Base-by-base conservation (phyloP, 2,797 vertebrate species). In the Otus scops region DNA sequence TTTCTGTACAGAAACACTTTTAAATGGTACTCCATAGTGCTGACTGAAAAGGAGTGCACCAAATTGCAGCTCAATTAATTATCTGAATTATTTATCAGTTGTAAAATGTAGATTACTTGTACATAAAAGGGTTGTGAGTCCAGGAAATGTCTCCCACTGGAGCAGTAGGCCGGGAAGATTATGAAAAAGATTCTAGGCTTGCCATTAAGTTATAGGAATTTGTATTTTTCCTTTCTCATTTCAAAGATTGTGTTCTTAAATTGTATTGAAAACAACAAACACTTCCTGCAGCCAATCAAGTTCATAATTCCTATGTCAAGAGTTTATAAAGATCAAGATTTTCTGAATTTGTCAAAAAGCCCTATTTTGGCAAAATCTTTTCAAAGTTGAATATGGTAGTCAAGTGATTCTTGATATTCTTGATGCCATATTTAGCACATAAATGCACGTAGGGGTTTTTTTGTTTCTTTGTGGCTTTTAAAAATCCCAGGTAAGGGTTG, bases 1-100 rank as follows among this genome's bases (percentile, higher is more conserved):
- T 92, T 94, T 82, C 61, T 95, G 64, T 71, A 48, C 54, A 88
- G 70, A 92, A 17, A 9, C 30, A 63, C 45, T 93, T 43, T 85
- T 89, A 88, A 91, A 84, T 68, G 47, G 20, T 73, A 11, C 34
- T 77, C 77, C 18, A 2, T 80, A 95, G 50, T 95, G 93, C 95
- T 96, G 95, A 97, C 95, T 96, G 84, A 89, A 91, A 87, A 83
- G 81, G 47, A 89, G 73, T 56, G 51, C 83, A 92, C 85, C 95
- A 96, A 94, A 94, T 94, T 95, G 94, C 91, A 86, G 89, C 84
- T 95, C 91, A 93, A 50, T 97, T 96, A 96, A 97, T 97, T 97
- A 94, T 59, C 73, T 97, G 91, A 97, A 97, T 97, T 97, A 97
- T 97, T 97, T 97, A 97, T 94, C 86, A 94, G 94, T 76, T 94